Percentiles rank a stretch among this genome's conserved stretches.
Conservation (phyloP, 2,888 invertebrate species). For the Ypsolopha sequella region DNA sequence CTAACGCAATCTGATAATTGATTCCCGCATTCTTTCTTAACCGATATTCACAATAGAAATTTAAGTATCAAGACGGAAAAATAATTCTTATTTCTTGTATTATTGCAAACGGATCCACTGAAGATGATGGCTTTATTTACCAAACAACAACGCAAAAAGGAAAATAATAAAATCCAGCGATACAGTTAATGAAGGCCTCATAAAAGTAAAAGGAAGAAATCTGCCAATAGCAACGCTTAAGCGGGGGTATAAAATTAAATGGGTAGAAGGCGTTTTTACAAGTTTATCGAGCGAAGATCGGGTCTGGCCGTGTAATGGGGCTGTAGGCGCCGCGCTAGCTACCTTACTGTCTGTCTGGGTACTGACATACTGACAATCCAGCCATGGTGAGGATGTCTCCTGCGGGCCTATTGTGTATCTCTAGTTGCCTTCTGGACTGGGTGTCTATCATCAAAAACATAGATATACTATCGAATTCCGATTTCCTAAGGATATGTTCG, state of each 20-base stretch:
- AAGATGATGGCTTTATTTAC: neutral
- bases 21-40: too few relatives aligned
- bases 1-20: neutral
- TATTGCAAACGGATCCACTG: neutral
- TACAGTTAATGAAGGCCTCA: conserved; percentile 54
- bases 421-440: too few relatives aligned
- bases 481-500: too few relatives aligned
- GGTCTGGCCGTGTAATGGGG: conserved; percentile 60
- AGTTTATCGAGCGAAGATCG: conserved; percentile 70
- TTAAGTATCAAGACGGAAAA: too few relatives aligned
- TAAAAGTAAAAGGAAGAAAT: conserved; percentile 58
- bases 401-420: too few relatives aligned
- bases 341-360: conserved; percentile 56
- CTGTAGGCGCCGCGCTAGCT: conserved; percentile 61
- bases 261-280: conserved; percentile 68
- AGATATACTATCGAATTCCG: too few relatives aligned
- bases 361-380: too few relatives aligned
- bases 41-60: too few relatives aligned
- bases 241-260: conserved; percentile 67
- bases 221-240: conserved; percentile 66
- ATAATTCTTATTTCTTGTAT: neutral
- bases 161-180: conserved; percentile 24
- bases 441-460: too few relatives aligned
- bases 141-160: neutral
- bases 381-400: too few relatives aligned